Conservation (phyloP, 2,888 invertebrate genomes). For the Chaetogeoica ovagalla region DNA sequence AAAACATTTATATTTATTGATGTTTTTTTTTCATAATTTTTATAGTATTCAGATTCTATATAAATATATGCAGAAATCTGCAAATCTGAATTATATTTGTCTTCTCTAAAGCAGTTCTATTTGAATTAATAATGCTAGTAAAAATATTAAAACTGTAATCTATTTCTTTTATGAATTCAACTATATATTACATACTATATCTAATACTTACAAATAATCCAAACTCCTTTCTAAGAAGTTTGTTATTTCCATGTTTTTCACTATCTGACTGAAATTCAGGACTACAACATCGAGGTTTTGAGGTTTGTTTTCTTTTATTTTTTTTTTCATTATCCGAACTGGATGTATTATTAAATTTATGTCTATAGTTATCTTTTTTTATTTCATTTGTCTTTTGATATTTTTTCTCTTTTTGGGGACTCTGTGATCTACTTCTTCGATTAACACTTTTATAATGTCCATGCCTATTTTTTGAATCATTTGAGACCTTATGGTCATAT, state of each 20-base stretch:
- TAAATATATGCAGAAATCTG: too few relatives aligned
- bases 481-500: conserved; percentile 18
- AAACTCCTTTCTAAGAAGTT: conserved; percentile 8
- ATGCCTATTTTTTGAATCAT: conserved; percentile 53
- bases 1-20: too few relatives aligned
- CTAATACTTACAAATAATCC: conserved; percentile 32
- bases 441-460: background rate
- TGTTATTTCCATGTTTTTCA: conserved; percentile 32
- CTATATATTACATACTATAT: too few relatives aligned
- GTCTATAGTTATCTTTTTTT: conserved; percentile 55
- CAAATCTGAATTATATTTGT: too few relatives aligned
- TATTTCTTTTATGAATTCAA: too few relatives aligned
- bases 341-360: conserved; percentile 22
- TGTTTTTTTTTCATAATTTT: too few relatives aligned
- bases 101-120: too few relatives aligned
- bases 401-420: conserved; percentile 1
- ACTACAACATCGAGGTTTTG: conserved; percentile 1
- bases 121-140: too few relatives aligned
- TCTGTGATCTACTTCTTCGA: conserved; percentile 9
- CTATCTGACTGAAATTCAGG: conserved; percentile 13
- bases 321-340: conserved; percentile 35
- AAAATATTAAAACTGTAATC: too few relatives aligned
- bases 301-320: conserved; percentile 1
- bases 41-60: too few relatives aligned
- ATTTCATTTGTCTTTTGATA: conserved; percentile 12